phyloP scores from a whole-genome alignment of 2,797 vertebrate species.

The Amblyraja radiata region DNA sequence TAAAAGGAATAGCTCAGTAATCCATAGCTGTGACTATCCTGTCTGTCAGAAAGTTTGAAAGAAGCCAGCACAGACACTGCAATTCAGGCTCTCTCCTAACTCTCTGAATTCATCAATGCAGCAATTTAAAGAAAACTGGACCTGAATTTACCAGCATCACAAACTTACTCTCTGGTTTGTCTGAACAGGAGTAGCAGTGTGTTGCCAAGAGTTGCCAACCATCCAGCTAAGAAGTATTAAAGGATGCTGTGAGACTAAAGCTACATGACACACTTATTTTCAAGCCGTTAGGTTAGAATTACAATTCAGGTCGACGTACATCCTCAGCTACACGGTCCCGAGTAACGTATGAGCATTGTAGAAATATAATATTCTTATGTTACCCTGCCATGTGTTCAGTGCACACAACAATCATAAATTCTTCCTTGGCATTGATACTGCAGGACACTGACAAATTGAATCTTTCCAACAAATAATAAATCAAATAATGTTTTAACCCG shows the following conservation, averaged over 20 bases:
- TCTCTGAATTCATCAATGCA: background rate
- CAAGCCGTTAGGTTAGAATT: background rate
- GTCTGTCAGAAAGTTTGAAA: background rate
- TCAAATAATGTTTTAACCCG: background rate
- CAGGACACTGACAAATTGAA: background rate
- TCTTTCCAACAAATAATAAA: background rate
- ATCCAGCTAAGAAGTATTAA: background rate
- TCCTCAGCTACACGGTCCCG: no score
- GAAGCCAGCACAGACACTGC: no score
- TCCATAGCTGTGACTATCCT: background rate
- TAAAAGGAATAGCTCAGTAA: background rate
- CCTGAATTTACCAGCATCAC: background rate
- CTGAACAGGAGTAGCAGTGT: background rate
- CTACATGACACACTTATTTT: background rate
- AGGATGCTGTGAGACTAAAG: background rate
- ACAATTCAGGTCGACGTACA: no score
- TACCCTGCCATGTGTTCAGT: no score
- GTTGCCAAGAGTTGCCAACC: background rate
- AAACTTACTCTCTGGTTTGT: background rate
- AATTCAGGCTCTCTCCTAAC: background rate
- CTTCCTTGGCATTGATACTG: background rate
- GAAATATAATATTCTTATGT: no score
- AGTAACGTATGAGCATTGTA: no score
- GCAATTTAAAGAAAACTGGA: background rate
- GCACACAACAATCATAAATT: no score